Evolutionary conservation across 2,113 vertebrate genomes (phyloP), one percentile per base, ranked within the genome.

Genomic region (Sprattus sprattus): DNA sequence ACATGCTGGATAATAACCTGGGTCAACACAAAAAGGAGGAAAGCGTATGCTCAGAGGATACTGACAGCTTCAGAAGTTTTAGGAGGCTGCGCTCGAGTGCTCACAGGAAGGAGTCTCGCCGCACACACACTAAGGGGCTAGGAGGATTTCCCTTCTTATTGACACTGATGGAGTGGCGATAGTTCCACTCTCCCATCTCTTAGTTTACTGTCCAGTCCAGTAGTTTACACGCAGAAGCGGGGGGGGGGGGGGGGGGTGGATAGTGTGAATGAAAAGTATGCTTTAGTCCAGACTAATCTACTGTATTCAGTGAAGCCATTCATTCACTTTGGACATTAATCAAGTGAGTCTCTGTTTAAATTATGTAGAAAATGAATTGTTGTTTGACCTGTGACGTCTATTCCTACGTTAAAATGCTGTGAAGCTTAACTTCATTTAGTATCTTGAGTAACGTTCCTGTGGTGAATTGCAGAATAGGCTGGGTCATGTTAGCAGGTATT

Each of bases 41-140:
- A 39, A 45, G 52, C 18, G 87, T 87, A 86, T 90, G 82, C 88
- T 87, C 82, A n/a, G 82, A 81, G 81, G 86, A 57, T 81, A 84
- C 64, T 84, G 84, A 83, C 85, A 84, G 88, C 88, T 90, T 87
- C 82, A 86, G 86, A 84, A 88, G 71, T 32, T 89, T 88, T 87
- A 84, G 83, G 85, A 86, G 85, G 64, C 89, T 84, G 80, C 81
- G 57, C 83, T 85, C 28, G 86, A 88, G 88, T 83, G 89, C 82
- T 25, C 82, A 78, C 83, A 84, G 86, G 78, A 86, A 54, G 85
- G 46, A 28, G 81, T 78, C 71, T 81, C 75, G 39, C 7, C 39
- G 71, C 81, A 64, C 25, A 57, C 47, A 25, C 64, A 25, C 82
- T 81, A 47, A 81, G 85, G 86, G 87, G 87, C 86, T 89, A 84